Evolutionary conservation across 2,888 invertebrate species (phyloP).

Genomic region (Phortica magna): DNA sequence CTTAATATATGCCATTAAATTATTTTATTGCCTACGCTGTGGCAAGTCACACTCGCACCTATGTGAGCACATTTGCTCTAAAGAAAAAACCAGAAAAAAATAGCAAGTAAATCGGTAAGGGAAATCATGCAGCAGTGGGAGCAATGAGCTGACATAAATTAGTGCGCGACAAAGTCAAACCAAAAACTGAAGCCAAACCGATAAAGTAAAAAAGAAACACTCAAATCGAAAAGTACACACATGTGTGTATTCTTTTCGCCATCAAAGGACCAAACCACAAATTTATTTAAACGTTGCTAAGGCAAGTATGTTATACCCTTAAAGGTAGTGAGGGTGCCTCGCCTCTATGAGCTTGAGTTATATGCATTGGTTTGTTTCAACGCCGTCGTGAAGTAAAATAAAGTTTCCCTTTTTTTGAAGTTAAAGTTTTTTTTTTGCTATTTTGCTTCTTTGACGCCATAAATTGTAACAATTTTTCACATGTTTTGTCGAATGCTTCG

Average conservation of each 20-base stretch:
- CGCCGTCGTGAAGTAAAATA: not conserved
- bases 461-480: not conserved
- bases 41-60: not conserved
- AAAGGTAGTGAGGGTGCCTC: not conserved
- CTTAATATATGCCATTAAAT: constrained; percentile 65
- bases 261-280: not conserved
- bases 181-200: not conserved
- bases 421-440: not conserved
- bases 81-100: not conserved
- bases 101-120: not conserved
- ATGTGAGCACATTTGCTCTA: not conserved
- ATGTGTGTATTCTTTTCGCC: not conserved
- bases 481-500: not conserved
- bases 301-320: not conserved
- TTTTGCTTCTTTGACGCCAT: not conserved
- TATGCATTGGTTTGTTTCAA: not conserved
- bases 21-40: constrained; percentile 51
- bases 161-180: not conserved
- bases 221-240: not conserved
- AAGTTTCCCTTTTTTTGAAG: not conserved
- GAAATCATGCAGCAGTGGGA: not conserved
- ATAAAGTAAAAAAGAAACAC: not conserved
- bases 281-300: too few species aligned
- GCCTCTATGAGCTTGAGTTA: not conserved
- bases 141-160: not conserved